Conservation (phyloP, 2,113 vertebrate species). For the Cinclus cinclus region DNA sequence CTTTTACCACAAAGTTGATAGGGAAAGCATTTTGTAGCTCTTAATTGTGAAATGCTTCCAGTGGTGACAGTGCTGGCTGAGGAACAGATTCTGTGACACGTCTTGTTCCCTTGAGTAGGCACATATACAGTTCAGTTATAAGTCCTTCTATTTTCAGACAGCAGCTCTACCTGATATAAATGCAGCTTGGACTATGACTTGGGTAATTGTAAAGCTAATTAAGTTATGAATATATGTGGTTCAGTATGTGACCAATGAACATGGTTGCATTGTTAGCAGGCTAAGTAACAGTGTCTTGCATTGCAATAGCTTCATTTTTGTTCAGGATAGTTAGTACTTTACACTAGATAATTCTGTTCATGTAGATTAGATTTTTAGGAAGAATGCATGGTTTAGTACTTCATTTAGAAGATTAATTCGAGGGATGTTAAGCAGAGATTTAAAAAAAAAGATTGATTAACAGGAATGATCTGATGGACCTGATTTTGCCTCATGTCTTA, state of each 20-base stretch:
- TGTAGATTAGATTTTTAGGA: background rate
- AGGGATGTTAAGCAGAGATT: background rate
- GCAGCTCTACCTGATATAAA: background rate
- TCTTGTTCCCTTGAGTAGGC: background rate
- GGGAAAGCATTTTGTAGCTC: background rate
- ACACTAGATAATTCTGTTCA: background rate
- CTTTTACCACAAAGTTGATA: background rate
- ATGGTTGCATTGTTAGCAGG: background rate
- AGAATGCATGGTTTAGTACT: background rate
- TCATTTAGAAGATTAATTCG: background rate
- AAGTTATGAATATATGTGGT: background rate
- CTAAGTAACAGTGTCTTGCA: background rate
- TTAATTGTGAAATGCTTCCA: background rate
- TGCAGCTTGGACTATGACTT: background rate
- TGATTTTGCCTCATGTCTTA: background rate
- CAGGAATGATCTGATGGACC: background rate
- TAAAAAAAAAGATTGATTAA: background rate
- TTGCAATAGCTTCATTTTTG: background rate
- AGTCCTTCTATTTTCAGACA: background rate
- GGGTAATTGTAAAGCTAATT: background rate
- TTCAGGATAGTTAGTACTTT: background rate
- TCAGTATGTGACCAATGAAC: background rate
- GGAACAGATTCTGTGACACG: background rate
- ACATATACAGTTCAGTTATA: background rate
- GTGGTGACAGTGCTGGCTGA: background rate